Conservation (phyloP, 2,113 vertebrate genomes). For the Collichthys lucidus region DNA sequence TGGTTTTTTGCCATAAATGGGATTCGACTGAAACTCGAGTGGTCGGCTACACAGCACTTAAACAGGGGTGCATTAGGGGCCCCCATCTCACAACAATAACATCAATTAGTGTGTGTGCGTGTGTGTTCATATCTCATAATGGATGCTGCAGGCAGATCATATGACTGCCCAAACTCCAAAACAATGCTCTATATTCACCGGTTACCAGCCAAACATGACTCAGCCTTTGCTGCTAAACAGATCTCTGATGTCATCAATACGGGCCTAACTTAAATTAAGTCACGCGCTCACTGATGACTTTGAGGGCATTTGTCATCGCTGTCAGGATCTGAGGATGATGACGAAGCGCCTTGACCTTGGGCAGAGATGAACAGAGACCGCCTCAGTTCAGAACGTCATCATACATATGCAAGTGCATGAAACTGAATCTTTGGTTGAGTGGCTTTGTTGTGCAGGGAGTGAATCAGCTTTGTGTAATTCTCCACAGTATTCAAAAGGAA, state of each 20-base stretch:
- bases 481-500: neutral
- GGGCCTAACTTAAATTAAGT: slow-evolving; percentile 27
- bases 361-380: slow-evolving; percentile 21
- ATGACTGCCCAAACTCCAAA: slow-evolving; percentile 16
- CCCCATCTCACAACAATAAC: slow-evolving; percentile 43
- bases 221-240: slow-evolving; percentile 8
- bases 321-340: slow-evolving; percentile 48
- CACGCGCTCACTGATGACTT: slow-evolving; percentile 37
- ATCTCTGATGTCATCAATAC: slow-evolving; percentile 56
- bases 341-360: slow-evolving; percentile 28
- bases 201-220: slow-evolving; percentile 54
- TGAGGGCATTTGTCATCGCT: slow-evolving; percentile 50
- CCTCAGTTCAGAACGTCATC: slow-evolving; percentile 24
- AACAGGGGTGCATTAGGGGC: slow-evolving; percentile 54
- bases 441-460: slow-evolving; percentile 3
- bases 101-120: slow-evolving; percentile 43
- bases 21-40: slow-evolving; percentile 66
- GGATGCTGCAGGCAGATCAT: slow-evolving; percentile 28
- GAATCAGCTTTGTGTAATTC: slow-evolving; percentile 32
- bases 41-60: slow-evolving; percentile 25
- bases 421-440: slow-evolving; percentile 29
- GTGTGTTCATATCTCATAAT: slow-evolving; percentile 27
- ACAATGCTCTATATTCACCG: slow-evolving; percentile 31
- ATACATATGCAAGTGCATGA: neutral
- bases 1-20: slow-evolving; percentile 67